Evolutionary conservation across 2,888 invertebrate genomes (phyloP), one percentile per base, ranked within the genome.

Genomic region (Protula sp.): DNA sequence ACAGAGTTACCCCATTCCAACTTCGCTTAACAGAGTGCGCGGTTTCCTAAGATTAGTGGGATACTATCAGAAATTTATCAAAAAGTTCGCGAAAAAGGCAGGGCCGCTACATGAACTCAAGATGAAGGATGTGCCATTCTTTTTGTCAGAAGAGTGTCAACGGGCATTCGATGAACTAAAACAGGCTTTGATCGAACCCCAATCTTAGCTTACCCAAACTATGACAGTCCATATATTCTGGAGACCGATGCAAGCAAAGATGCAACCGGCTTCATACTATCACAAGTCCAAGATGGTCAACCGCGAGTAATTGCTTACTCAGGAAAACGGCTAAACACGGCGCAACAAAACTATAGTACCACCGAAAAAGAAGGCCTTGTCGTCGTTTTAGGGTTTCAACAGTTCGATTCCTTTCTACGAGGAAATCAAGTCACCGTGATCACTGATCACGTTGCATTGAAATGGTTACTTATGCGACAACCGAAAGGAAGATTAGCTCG

Each of bases 141-240:
- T 19, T 5, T 28, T 28, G 53, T 29, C 53, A 30, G 27, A 29
- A 28, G 26, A 9, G 29, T 19, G 30, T 2, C 28, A 53, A 30
- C 28, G 30, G 53, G 53, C 30, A 14, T 53, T 53, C n/a, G 27
- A 27, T 22, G 29, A 27, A n/a, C n/a, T n/a, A n/a, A n/a, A n/a
- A n/a, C n/a, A n/a, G n/a, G n/a, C n/a, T n/a, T n/a, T n/a, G n/a
- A n/a, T n/a, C n/a, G n/a, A n/a, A n/a, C n/a, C 26, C 53, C 53
- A 19, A 30, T 53, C 3, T 53, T 53, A 29, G 27, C 53, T 19
- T 53, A 53, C 53, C 53, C 53, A 5, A n/a, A n/a, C n/a, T n/a
- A n/a, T n/a, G 22, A 53, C 22, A 3, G 30, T 22, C 28, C 27
- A 3, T 53, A 29, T 53, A 29, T 53, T 2, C 9, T 53, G 53